Conservation (phyloP, 2,888 invertebrate species). For the Sinelater perroti region DNA sequence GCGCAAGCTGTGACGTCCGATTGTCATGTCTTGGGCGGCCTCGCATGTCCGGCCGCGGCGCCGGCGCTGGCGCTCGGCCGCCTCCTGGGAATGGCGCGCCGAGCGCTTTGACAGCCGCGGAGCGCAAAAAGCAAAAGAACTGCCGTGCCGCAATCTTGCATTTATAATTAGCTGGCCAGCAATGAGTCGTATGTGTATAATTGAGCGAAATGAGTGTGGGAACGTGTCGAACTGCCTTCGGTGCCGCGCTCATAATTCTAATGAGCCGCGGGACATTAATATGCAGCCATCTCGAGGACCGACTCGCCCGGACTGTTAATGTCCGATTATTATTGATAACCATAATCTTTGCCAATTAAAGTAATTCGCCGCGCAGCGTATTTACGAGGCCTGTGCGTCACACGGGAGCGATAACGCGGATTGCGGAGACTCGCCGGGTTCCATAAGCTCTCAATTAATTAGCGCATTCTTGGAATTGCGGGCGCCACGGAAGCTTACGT, state of each 20-base stretch:
- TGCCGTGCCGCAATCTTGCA: constrained; percentile 12
- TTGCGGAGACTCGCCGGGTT: background rate
- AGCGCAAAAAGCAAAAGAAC: constrained; percentile 5
- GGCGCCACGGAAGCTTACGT: background rate
- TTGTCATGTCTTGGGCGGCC: constrained; percentile 6
- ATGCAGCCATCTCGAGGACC: constrained; percentile 2
- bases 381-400: background rate
- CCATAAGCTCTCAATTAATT: background rate
- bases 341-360: constrained; percentile 7
- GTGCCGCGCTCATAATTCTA: constrained; percentile 8
- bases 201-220: constrained; percentile 16
- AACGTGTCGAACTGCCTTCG: constrained; percentile 16
- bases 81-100: background rate
- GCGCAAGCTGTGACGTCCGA: constrained; percentile 28
- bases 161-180: constrained; percentile 16
- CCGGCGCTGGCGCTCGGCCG: no score
- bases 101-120: no score
- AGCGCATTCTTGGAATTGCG: constrained; percentile 1
- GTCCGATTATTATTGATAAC: constrained; percentile 4
- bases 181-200: constrained; percentile 3
- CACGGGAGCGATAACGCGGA: background rate
- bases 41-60: background rate
- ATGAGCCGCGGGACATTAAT: constrained; percentile 9
- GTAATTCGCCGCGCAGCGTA: background rate
- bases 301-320: constrained; percentile 3